Percentiles rank a stretch among this genome's conserved stretches.
These are phyloP conservation scores for Oreortyx pictus DNA, from an alignment of 2,797 vertebrate species.

Conservation along the genomic window DNA sequence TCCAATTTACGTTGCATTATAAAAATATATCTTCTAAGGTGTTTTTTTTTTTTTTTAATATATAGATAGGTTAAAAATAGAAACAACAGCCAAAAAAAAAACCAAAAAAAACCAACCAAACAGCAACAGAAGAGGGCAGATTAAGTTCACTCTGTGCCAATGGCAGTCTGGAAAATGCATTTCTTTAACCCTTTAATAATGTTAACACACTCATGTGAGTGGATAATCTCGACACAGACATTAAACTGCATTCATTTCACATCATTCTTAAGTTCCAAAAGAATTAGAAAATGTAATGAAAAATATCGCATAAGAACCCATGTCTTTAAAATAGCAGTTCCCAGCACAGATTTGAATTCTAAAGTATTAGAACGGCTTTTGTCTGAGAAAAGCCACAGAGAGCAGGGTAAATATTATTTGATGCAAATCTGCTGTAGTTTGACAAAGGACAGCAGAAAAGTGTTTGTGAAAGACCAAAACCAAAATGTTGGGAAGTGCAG, in stretches of 20 bases:
- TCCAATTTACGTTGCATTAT: slow-evolving; percentile 2
- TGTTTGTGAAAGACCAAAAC: not conserved
- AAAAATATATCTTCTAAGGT: slow-evolving; percentile 4
- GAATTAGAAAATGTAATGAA: not conserved
- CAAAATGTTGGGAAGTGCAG: not conserved
- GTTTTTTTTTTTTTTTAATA: not conserved
- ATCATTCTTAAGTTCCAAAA: not conserved
- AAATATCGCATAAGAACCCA: not conserved
- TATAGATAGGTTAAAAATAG: not conserved
- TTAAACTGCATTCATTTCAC: slow-evolving; percentile 56
- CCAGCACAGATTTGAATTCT: not conserved
- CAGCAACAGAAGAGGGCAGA: not conserved
- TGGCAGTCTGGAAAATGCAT: slow-evolving; percentile 17
- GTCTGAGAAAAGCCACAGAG: not conserved
- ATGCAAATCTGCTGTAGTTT: not conserved
- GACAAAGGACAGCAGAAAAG: not conserved
- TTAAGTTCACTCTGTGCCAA: slow-evolving; percentile 49
- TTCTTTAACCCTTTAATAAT: slow-evolving; percentile 54
- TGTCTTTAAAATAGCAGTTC: not conserved
- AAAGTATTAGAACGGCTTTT: slow-evolving; percentile 16
- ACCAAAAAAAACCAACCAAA: not conserved
- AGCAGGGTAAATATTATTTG: not conserved
- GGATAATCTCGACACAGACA: slow-evolving; percentile 7
- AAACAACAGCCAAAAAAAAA: not conserved
- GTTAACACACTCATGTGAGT: slow-evolving; percentile 41